Evolutionary conservation across 37 sponge, comb jelly and placozoan genomes (phyloP).

Genomic region (Oopsacas minuta): DNA sequence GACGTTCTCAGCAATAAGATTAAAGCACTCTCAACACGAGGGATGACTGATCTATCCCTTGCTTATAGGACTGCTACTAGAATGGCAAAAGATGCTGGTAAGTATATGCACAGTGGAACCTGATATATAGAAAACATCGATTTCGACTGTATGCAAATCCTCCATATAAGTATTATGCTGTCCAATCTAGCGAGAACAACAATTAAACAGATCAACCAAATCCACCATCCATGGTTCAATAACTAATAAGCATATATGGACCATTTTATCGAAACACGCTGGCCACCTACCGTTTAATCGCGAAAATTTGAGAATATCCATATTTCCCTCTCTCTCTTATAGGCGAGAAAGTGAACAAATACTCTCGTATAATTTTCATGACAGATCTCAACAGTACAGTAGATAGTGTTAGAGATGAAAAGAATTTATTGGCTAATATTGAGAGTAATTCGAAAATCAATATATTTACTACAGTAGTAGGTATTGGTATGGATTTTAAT

Average conservation of each 20-base stretch:
- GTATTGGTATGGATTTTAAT: conserved; percentile 37
- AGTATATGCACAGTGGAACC: no score
- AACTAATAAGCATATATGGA: no score
- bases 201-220: no score
- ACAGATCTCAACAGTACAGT: conserved; percentile 35
- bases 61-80: conserved; percentile 25
- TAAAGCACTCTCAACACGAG: conserved; percentile 19
- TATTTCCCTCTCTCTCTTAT: no score
- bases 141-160: no score
- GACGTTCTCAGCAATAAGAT: conserved; percentile 19
- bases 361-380: conserved; percentile 36
- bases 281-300: no score
- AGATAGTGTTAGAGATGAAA: conserved; percentile 33
- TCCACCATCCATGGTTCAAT: no score
- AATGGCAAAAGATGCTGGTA: conserved; percentile 20
- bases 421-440: conserved; percentile 23
- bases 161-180: no score
- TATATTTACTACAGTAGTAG: conserved; percentile 43
- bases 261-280: no score
- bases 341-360: conserved; percentile 12
- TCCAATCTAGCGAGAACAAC: no score
- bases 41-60: conserved; percentile 22
- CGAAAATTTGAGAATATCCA: no score
- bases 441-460: conserved; percentile 20
- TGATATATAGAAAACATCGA: no score